A percentile compares a stretch with the other conserved stretches of the same genome.
These are phyloP conservation scores for Candoia aspera DNA, from an alignment of 2,113 vertebrate genomes.

Conservation along the genomic window DNA sequence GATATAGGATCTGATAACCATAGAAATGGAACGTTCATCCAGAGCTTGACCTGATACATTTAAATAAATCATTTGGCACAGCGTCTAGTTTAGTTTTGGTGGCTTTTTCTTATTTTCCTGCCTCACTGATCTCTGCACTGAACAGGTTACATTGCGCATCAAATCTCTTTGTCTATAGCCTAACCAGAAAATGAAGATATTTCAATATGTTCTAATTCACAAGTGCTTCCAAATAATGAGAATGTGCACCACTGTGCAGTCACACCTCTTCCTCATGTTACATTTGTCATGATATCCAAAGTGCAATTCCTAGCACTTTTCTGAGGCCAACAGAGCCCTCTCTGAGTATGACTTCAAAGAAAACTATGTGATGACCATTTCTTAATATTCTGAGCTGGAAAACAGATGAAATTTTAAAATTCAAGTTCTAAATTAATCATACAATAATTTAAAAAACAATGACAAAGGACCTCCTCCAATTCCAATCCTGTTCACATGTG, in stretches of 20 bases:
- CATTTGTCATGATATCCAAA: neutral
- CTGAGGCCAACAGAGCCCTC: neutral
- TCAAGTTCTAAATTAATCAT: neutral
- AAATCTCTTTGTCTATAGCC: neutral
- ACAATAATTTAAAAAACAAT: neutral
- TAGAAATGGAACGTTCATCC: conserved; percentile 32
- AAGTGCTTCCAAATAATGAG: neutral
- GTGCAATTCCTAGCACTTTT: neutral
- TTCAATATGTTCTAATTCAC: neutral
- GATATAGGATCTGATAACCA: conserved; percentile 17
- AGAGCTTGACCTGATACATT: conserved; percentile 21
- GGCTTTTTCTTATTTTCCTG: neutral
- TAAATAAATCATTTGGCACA: conserved; percentile 18
- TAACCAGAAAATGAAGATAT: neutral
- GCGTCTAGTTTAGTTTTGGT: neutral
- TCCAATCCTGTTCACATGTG: neutral
- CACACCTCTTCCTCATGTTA: neutral
- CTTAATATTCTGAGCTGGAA: neutral
- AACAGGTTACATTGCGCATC: conserved; percentile 2
- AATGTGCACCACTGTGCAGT: neutral
- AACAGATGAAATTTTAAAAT: neutral
- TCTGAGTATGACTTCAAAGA: neutral
- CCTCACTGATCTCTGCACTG: neutral
- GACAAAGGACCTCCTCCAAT: neutral
- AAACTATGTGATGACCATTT: neutral